A percentile compares a stretch with the other conserved stretches of the same genome.
phyloP scores from a whole-genome alignment of 2,113 vertebrate species.

The Seriola quinqueradiata region DNA sequence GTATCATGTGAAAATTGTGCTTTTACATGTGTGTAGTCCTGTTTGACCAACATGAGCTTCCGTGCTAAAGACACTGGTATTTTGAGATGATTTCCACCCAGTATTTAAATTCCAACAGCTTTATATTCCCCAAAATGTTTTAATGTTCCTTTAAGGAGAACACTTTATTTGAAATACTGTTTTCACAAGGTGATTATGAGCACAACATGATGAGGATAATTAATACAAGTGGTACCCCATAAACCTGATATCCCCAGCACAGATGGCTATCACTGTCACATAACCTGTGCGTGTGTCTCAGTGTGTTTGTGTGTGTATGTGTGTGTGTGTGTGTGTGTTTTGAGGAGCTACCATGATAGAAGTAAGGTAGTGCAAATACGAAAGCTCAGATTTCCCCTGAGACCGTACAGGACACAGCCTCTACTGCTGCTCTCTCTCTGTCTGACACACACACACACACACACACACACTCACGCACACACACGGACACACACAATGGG shows the following conservation, averaged over 20 bases:
- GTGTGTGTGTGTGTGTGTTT: conserved; percentile 14
- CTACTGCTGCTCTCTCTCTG: conserved; percentile 8
- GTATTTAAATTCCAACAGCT: background rate
- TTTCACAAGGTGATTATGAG: conserved; percentile 16
- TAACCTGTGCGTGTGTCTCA: conserved; percentile 7
- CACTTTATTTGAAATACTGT: background rate
- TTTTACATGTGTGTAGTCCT: too few relatives aligned
- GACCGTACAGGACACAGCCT: conserved; percentile 44
- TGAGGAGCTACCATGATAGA: conserved; percentile 14
- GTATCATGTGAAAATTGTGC: too few relatives aligned
- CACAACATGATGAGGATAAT: conserved; percentile 25
- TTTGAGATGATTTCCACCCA: background rate
- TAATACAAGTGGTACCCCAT: conserved; percentile 35
- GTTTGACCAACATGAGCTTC: background rate
- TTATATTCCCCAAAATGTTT: background rate
- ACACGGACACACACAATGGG: conserved; percentile 55
- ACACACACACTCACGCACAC: conserved; percentile 49
- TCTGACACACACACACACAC: conserved; percentile 36
- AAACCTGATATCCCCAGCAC: conserved; percentile 49
- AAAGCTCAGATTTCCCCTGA: conserved; percentile 68
- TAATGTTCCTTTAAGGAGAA: background rate
- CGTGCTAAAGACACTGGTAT: background rate
- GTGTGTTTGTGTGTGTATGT: background rate
- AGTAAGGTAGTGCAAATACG: conserved; percentile 44
- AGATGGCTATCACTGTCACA: conserved; percentile 53